Conservation (phyloP, 1,140 invertebrate species). For the Himalopsyche phryganea region DNA sequence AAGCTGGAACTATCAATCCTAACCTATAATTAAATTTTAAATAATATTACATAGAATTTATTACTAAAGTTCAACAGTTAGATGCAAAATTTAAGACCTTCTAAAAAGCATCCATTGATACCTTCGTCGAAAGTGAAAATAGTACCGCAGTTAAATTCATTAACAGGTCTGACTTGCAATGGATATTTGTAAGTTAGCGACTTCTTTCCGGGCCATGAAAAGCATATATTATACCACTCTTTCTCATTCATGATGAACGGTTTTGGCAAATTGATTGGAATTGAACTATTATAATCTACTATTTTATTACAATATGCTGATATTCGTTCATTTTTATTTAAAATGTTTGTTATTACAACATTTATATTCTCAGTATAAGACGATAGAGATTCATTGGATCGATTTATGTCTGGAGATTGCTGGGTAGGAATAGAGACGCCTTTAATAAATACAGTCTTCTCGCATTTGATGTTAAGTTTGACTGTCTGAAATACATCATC, state of each 20-base stretch:
- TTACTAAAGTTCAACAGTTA: neutral
- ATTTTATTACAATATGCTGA: slow-evolving; percentile 39
- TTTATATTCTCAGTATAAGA: slow-evolving; percentile 45
- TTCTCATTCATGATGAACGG: slow-evolving; percentile 45
- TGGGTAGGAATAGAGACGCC: slow-evolving; percentile 46
- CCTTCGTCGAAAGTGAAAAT: slow-evolving; percentile 48
- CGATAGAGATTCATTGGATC: slow-evolving; percentile 38
- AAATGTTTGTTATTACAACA: slow-evolving; percentile 36
- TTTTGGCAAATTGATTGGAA: slow-evolving; percentile 43
- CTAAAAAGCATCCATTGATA: slow-evolving; percentile 44
- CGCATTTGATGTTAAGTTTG: slow-evolving; percentile 42
- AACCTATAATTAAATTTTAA: too few relatives aligned
- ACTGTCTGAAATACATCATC: slow-evolving; percentile 39
- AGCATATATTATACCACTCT: slow-evolving; percentile 46
- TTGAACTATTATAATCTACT: slow-evolving; percentile 42
- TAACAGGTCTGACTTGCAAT: slow-evolving; percentile 41
- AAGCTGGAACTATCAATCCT: too few relatives aligned
- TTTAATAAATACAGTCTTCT: slow-evolving; percentile 49
- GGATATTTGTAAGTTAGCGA: slow-evolving; percentile 41
- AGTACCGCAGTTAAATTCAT: slow-evolving; percentile 40
- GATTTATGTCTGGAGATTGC: slow-evolving; percentile 41
- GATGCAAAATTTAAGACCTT: slow-evolving; percentile 39
- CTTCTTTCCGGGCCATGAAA: slow-evolving; percentile 43
- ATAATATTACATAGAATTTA: too few relatives aligned
- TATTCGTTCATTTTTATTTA: slow-evolving; percentile 40